A percentile compares a stretch with the other conserved stretches of the same genome.
Evolutionary conservation across 92 coral and sea anemone genomes (phyloP).

Genomic region (Phenganax marumi): DNA sequence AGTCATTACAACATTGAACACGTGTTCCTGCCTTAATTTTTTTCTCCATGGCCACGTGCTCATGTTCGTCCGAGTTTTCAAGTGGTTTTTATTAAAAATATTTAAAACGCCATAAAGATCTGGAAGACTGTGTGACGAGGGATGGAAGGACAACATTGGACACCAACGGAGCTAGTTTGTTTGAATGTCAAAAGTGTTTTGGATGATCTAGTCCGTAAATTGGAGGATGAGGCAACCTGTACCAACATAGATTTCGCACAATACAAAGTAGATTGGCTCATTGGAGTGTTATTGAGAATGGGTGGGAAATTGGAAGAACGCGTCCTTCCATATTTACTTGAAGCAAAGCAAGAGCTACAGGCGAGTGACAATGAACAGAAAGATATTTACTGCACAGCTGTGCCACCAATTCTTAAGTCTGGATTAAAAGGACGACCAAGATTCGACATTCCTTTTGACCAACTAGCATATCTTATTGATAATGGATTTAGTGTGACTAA

Average conservation of each 20-base stretch:
- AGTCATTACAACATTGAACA: too few relatives aligned
- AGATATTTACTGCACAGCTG: background rate
- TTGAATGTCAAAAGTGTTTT: slow-evolving; percentile 45
- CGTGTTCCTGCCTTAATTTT: too few relatives aligned
- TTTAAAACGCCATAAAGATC: too few relatives aligned
- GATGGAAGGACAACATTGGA: slow-evolving; percentile 50
- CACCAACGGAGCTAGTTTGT: slow-evolving; percentile 38
- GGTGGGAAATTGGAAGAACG: background rate
- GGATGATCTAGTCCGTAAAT: slow-evolving; percentile 57
- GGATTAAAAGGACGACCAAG: slow-evolving; percentile 47
- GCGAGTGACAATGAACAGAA: background rate
- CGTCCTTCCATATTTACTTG: background rate
- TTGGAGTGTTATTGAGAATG: slow-evolving; percentile 43
- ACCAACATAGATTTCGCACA: slow-evolving; percentile 59
- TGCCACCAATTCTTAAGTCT: background rate
- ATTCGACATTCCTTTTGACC: slow-evolving; percentile 50
- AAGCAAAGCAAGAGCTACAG: background rate
- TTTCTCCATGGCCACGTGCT: too few relatives aligned
- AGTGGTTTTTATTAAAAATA: too few relatives aligned
- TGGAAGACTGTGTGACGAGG: too few relatives aligned
- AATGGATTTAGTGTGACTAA: slow-evolving; percentile 59
- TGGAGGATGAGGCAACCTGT: slow-evolving; percentile 34
- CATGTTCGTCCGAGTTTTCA: too few relatives aligned
- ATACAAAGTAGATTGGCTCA: slow-evolving; percentile 71
- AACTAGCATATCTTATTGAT: slow-evolving; percentile 51